phyloP scores from a whole-genome alignment of 2,797 vertebrate genomes.

The Anableps anableps region DNA sequence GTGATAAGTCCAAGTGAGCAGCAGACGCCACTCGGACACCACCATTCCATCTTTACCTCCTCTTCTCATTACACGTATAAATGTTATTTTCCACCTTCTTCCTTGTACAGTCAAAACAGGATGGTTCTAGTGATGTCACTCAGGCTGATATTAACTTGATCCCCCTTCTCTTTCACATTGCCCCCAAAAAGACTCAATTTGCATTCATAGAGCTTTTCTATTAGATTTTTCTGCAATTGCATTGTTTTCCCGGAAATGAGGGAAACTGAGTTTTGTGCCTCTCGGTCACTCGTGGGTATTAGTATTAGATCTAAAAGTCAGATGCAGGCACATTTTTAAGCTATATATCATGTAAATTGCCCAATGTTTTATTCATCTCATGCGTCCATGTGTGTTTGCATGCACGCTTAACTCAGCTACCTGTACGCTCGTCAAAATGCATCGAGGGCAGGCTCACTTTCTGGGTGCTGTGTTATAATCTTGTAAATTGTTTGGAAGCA shows the following conservation, averaged over 20 bases:
- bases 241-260: constrained; percentile 69
- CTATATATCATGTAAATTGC: constrained; percentile 81
- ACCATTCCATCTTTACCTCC: constrained; percentile 36
- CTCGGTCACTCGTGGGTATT: constrained; percentile 61
- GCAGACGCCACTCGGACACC: constrained; percentile 47
- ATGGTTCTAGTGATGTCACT: constrained; percentile 68
- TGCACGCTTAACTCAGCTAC: constrained; percentile 57
- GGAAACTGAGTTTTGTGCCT: constrained; percentile 51
- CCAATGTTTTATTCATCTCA: constrained; percentile 83
- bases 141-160: constrained; percentile 72
- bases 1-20: constrained; percentile 68
- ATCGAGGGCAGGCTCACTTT: constrained; percentile 40
- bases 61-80: constrained; percentile 49
- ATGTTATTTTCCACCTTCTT: constrained; percentile 43
- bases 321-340: constrained; percentile 75
- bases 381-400: neutral
- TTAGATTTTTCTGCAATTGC: constrained; percentile 74
- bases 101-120: constrained; percentile 42
- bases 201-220: constrained; percentile 84
- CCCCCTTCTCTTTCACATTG: constrained; percentile 53
- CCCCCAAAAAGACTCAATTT: constrained; percentile 73
- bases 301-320: constrained; percentile 74
- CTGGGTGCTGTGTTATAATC: constrained; percentile 69
- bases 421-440: constrained; percentile 72
- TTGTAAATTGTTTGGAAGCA: constrained; percentile 75